Evolutionary conservation across 2,888 invertebrate genomes (phyloP).

Genomic region (Microctonus hyperodae): DNA sequence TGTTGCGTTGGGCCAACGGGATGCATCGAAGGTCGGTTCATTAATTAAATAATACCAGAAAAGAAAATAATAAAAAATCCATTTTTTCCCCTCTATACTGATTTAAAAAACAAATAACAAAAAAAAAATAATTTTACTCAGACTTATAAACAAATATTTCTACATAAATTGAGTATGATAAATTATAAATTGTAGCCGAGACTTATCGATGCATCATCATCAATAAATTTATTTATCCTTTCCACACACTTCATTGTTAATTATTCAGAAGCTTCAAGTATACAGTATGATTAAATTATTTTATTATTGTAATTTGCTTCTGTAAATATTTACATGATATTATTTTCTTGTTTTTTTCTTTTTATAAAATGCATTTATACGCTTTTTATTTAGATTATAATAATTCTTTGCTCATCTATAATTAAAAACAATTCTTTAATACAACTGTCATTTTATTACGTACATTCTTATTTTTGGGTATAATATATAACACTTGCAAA

Average conservation of each 20-base stretch:
- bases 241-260: constrained; percentile 1
- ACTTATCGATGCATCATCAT: constrained; percentile 28
- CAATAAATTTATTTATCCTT: neutral
- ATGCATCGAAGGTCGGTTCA: constrained; percentile 61
- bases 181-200: neutral
- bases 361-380: too few species aligned
- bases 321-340: too few species aligned
- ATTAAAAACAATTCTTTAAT: too few species aligned
- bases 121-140: neutral
- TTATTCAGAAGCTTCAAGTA: neutral
- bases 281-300: neutral
- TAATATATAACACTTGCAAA: too few species aligned
- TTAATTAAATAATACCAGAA: constrained; percentile 40
- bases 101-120: constrained; percentile 8
- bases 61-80: too few species aligned
- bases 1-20: constrained; percentile 57
- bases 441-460: too few species aligned
- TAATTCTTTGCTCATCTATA: too few species aligned
- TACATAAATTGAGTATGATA: neutral
- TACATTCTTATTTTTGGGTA: too few species aligned
- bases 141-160: constrained; percentile 15
- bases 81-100: neutral
- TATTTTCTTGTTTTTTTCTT: too few species aligned
- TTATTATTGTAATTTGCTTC: neutral
- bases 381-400: too few species aligned